Conservation (phyloP, 2,797 vertebrate species). For the Heteromormyrus szaboi region DNA sequence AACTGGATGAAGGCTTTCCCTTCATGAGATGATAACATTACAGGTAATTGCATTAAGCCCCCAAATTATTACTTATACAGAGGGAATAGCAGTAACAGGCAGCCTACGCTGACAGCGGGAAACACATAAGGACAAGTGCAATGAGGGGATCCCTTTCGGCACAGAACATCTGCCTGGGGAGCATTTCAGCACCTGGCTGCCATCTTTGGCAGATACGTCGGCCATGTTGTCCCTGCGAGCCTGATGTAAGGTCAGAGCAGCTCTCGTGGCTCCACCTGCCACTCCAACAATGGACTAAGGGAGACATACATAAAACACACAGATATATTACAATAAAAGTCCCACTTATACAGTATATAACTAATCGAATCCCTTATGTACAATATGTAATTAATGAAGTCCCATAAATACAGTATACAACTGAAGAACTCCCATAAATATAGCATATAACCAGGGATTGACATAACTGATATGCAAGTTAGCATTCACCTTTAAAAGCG, state of each 20-base stretch:
- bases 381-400: background rate
- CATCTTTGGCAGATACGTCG: slow-evolving; percentile 87
- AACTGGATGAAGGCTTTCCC: background rate
- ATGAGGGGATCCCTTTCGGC: background rate
- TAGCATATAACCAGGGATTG: background rate
- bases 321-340: background rate
- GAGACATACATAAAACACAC: background rate
- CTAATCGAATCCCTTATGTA: background rate
- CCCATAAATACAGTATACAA: background rate
- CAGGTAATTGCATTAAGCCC: background rate
- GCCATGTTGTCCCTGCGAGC: slow-evolving; percentile 90
- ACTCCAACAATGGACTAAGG: slow-evolving; percentile 80
- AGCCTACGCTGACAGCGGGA: background rate
- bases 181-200: slow-evolving; percentile 72
- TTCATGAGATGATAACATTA: background rate
- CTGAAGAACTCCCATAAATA: background rate
- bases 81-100: background rate
- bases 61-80: background rate
- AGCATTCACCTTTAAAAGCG: background rate
- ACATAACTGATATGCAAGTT: background rate
- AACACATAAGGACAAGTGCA: background rate
- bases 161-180: background rate
- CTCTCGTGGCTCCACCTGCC: slow-evolving; percentile 82
- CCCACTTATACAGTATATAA: background rate
- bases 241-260: slow-evolving; percentile 83